Conservation (phyloP, 2,888 invertebrate species). For the Anticlea derivata region DNA sequence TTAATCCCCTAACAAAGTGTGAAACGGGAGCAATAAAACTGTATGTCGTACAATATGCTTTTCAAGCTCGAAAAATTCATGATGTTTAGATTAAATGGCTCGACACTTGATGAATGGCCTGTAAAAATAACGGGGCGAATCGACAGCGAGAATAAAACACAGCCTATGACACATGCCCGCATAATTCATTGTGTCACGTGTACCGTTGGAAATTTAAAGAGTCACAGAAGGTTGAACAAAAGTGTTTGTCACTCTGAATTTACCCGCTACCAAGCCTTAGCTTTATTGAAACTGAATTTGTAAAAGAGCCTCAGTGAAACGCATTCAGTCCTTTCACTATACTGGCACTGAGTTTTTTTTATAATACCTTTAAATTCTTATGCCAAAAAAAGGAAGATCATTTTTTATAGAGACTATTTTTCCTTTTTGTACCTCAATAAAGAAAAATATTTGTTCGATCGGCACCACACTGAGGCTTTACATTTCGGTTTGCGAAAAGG, state of each 20-base stretch:
- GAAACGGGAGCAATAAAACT: conserved; percentile 43
- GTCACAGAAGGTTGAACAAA: conserved; percentile 28
- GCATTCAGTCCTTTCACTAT: too few relatives aligned
- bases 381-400: too few relatives aligned
- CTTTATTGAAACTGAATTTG: conserved; percentile 17
- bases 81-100: conserved; percentile 71
- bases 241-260: conserved; percentile 32
- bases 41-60: conserved; percentile 49
- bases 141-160: conserved; percentile 53
- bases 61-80: conserved; percentile 62
- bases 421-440: too few relatives aligned
- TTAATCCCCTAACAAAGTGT: conserved; percentile 32
- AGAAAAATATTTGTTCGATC: too few relatives aligned
- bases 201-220: conserved; percentile 38
- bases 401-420: too few relatives aligned
- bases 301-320: too few relatives aligned
- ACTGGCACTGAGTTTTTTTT: too few relatives aligned
- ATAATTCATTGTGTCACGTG: conserved; percentile 46
- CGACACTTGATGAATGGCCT: conserved; percentile 66
- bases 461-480: too few relatives aligned
- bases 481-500: too few relatives aligned
- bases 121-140: conserved; percentile 59
- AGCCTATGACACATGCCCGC: conserved; percentile 39
- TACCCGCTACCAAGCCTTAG: conserved; percentile 22
- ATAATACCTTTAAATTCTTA: too few relatives aligned